Base-by-base conservation (phyloP, 23 tunicate genomes). In the Clavelina lepadiformis region DNA sequence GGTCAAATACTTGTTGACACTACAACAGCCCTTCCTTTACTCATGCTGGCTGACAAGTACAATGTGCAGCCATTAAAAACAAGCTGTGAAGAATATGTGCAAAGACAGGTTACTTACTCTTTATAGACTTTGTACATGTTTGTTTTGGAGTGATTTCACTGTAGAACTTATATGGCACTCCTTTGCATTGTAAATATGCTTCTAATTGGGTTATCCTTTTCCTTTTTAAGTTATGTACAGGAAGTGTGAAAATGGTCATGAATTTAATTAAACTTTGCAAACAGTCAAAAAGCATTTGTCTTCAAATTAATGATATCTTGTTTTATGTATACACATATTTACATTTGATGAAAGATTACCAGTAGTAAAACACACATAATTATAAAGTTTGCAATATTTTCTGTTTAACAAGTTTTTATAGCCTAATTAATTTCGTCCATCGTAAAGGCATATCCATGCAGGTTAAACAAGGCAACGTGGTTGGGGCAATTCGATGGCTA, bases 1-100 rank as follows among this genome's bases (percentile, higher is more conserved):
- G 97, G 97, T 18, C 51, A 75, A 58, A 78, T 75, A 26, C 34
- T 33, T 44, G 82, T 89, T 2, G 55, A 63, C 20, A 70, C 86
- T 22, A 35, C 79, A 28, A 74, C 89, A 26, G 97, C 97, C 1
- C 38, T 89, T 11, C 97, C 97, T 6, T 63, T 89, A 58, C 78
- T 89, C 5, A 81, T 89, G 97, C 65, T 89, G 24, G 89, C 89
- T 3, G 97, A 89, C 64, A 89, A 89, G 59, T 89, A 89, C 53
- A 81, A 89, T 76, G 97, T 89, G 3, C 77, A 62, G 61, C 89
- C 97, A 0, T 36, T 89, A 20, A 89, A 81, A 56, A 20, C 23
- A 8, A 20, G 71, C 28, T 81, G 88, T 63, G 97, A 80, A 49
- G 47, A 68, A 27, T 89, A 80, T 37, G 62, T 89, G 46, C 64